Evolutionary conservation across 64 coral and sea anemone species (phyloP).

Genomic region (Anthopleura sola): DNA sequence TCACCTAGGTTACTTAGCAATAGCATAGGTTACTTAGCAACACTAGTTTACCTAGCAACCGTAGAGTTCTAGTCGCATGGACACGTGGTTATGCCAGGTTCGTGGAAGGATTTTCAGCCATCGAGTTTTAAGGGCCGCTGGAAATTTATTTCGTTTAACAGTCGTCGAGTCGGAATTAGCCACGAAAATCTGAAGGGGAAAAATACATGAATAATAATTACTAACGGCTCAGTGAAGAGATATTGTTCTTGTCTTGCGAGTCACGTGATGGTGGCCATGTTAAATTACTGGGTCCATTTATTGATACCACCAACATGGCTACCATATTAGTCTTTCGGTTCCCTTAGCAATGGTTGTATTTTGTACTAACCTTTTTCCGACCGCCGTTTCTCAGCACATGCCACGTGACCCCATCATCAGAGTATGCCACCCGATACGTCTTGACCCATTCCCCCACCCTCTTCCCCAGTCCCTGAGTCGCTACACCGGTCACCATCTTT

Average conservation of each 20-base stretch:
- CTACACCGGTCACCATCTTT: conserved; percentile 51
- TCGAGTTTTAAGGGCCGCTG: conserved; percentile 52
- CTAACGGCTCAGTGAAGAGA: not conserved
- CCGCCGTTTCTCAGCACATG: conserved; percentile 31
- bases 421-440: conserved; percentile 55
- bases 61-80: conserved; percentile 86
- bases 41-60: conserved; percentile 35
- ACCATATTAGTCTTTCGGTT: too few species aligned
- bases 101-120: conserved; percentile 77
- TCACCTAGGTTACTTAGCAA: not conserved
- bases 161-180: conserved; percentile 60
- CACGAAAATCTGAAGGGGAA: conserved; percentile 54
- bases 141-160: conserved; percentile 48
- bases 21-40: not conserved
- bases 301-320: too few species aligned
- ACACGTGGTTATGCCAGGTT: conserved; percentile 72
- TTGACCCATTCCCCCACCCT: conserved; percentile 66
- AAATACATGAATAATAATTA: not conserved
- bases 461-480: conserved; percentile 74
- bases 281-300: too few species aligned
- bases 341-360: too few species aligned
- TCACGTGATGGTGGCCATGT: too few species aligned
- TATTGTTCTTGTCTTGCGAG: too few species aligned
- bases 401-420: conserved; percentile 59
- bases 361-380: conserved; percentile 40